Evolutionary conservation across 2,888 invertebrate genomes (phyloP).

Genomic region (Synergus umbraculus): DNA sequence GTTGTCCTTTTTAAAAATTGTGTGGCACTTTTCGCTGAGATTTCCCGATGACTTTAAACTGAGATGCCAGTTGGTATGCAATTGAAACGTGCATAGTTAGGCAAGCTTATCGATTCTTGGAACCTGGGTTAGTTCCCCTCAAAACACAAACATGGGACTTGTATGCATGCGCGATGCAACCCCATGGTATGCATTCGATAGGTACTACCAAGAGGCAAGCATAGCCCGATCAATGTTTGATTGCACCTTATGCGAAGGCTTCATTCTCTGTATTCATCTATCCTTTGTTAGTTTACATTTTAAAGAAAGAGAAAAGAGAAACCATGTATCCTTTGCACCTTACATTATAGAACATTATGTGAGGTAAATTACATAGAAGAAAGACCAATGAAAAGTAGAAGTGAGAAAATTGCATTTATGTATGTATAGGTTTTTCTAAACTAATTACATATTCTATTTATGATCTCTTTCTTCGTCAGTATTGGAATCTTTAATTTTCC

Average conservation of each 20-base stretch:
- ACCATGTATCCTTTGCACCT: background rate
- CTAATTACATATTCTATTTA: too few relatives aligned
- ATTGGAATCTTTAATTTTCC: too few relatives aligned
- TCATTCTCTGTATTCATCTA: conserved; percentile 50
- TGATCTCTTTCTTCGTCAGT: too few relatives aligned
- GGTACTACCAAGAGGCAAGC: conserved; percentile 63
- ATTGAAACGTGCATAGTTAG: conserved; percentile 67
- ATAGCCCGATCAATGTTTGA: conserved; percentile 59
- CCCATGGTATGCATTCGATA: conserved; percentile 70
- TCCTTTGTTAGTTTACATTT: conserved; percentile 34
- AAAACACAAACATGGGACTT: conserved; percentile 69
- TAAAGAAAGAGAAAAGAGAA: background rate
- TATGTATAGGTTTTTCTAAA: too few relatives aligned
- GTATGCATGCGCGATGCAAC: conserved; percentile 69
- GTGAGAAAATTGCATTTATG: too few relatives aligned
- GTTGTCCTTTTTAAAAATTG: background rate
- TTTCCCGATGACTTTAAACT: conserved; percentile 19
- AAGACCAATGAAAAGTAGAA: too few relatives aligned
- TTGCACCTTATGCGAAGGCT: conserved; percentile 59
- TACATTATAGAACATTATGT: too few relatives aligned
- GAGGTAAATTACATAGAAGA: too few relatives aligned
- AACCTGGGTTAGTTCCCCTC: conserved; percentile 64
- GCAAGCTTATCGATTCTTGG: conserved; percentile 70
- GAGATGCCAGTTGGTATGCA: conserved; percentile 33
- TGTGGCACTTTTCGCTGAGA: conserved; percentile 4